Evolutionary conservation across 2,113 vertebrate genomes (phyloP).

Genomic region (Lates calcarifer): DNA sequence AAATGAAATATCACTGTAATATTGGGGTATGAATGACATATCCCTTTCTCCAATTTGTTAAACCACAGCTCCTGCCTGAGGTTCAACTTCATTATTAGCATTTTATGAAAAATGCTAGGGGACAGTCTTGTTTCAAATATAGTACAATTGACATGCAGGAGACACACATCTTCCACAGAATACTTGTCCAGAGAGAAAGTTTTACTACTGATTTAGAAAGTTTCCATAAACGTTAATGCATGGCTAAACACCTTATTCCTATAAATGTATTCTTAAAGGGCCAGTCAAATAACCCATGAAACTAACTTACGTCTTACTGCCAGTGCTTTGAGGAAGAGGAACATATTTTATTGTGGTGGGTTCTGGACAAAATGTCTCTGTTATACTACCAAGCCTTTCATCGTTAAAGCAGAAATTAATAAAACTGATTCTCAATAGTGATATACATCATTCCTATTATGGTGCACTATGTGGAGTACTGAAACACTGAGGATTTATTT

Average conservation of each 20-base stretch:
- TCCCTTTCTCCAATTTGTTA: background rate
- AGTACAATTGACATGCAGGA: background rate
- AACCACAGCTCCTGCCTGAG: background rate
- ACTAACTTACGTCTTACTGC: background rate
- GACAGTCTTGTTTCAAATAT: slow-evolving; percentile 5
- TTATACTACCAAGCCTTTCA: background rate
- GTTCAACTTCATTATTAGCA: slow-evolving; percentile 2
- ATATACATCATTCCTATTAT: background rate
- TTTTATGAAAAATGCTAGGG: slow-evolving; percentile 26
- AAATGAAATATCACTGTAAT: slow-evolving; percentile 3
- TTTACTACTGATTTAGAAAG: slow-evolving; percentile 9
- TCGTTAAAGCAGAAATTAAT: background rate
- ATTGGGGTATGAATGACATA: background rate
- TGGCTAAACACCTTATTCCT: background rate
- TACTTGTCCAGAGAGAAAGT: background rate
- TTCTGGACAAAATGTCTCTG: background rate
- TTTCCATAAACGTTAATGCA: background rate
- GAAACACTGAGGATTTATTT: no score
- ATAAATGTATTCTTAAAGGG: background rate
- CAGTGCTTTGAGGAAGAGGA: background rate
- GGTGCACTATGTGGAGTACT: background rate
- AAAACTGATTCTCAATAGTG: background rate
- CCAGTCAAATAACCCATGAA: background rate
- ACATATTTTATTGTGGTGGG: background rate
- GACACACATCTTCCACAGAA: background rate